Evolutionary conservation across 2,888 invertebrate genomes (phyloP).

Genomic region (Phortica okadai): DNA sequence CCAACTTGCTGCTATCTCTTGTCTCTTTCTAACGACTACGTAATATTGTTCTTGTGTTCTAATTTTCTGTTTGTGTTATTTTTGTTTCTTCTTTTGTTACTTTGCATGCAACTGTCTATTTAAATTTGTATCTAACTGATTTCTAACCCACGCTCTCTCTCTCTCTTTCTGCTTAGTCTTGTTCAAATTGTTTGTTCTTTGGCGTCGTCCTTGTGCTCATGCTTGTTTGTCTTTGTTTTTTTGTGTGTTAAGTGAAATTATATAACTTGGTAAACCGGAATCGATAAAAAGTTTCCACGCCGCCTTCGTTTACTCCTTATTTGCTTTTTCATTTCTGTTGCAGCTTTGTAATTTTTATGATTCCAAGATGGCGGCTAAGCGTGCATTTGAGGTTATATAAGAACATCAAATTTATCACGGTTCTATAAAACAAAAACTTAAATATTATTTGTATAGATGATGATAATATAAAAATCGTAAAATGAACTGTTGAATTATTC

Average conservation of each 20-base stretch:
- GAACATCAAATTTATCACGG: too few species aligned
- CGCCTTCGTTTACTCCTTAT: background rate
- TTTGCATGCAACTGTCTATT: conserved; percentile 68
- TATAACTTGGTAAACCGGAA: conserved; percentile 64
- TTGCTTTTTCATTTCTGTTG: conserved; percentile 14
- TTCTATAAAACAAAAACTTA: too few species aligned
- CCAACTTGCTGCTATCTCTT: conserved; percentile 41
- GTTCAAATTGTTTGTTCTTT: background rate
- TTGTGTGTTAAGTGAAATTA: conserved; percentile 63
- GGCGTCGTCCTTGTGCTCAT: conserved; percentile 37
- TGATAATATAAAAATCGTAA: too few species aligned
- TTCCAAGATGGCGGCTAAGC: conserved; percentile 53
- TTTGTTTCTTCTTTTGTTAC: too few species aligned
- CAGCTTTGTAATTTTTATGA: background rate
- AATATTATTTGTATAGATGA: too few species aligned
- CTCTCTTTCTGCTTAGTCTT: conserved; percentile 38
- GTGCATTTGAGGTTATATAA: too few species aligned
- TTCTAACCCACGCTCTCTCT: conserved; percentile 42
- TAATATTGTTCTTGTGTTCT: conserved; percentile 50
- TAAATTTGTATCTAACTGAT: conserved; percentile 51
- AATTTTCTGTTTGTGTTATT: background rate
- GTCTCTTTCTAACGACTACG: conserved; percentile 22
- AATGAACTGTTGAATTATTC: too few species aligned
- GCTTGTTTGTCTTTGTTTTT: conserved; percentile 35
- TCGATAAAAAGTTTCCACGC: conserved; percentile 56